Conservation (phyloP, 2,797 vertebrate genomes). For the Sphaeramia orbicularis region DNA sequence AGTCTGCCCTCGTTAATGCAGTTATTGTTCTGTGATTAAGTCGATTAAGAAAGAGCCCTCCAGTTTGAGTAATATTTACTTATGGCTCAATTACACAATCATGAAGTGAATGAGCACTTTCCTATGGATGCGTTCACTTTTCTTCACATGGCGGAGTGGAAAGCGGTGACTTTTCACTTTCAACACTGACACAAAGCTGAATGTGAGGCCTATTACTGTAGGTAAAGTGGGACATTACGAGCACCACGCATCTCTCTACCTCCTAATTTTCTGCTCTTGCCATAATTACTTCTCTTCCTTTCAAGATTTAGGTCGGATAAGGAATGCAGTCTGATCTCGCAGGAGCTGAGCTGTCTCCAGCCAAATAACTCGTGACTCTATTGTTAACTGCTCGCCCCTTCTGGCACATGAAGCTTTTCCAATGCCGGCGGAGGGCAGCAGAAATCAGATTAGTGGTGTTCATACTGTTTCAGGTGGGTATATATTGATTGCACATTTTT, state of each 20-base stretch:
- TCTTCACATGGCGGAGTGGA: not conserved
- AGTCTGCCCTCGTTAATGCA: slow-evolving; percentile 75
- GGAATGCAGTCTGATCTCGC: slow-evolving; percentile 73
- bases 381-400: slow-evolving; percentile 64
- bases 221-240: slow-evolving; percentile 26
- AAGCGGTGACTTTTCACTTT: slow-evolving; percentile 25
- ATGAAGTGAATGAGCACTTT: not conserved
- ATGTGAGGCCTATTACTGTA: slow-evolving; percentile 1
- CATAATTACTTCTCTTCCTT: slow-evolving; percentile 63
- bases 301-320: slow-evolving; percentile 74
- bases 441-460: slow-evolving; percentile 52
- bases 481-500: slow-evolving; percentile 44
- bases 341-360: slow-evolving; percentile 67
- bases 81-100: slow-evolving; percentile 21
- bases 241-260: slow-evolving; percentile 11
- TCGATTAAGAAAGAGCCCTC: slow-evolving; percentile 60
- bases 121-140: not conserved
- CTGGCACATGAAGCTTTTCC: slow-evolving; percentile 56
- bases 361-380: slow-evolving; percentile 77
- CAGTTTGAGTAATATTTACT: slow-evolving; percentile 44
- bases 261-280: slow-evolving; percentile 33
- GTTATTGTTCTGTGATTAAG: slow-evolving; percentile 80
- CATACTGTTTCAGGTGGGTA: slow-evolving; percentile 30
- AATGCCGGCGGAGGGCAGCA: slow-evolving; percentile 30
- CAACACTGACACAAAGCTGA: not conserved